These are phyloP conservation scores for Trimorus sp. DNA, from an alignment of 2,888 invertebrate species.

Conservation along the genomic window DNA sequence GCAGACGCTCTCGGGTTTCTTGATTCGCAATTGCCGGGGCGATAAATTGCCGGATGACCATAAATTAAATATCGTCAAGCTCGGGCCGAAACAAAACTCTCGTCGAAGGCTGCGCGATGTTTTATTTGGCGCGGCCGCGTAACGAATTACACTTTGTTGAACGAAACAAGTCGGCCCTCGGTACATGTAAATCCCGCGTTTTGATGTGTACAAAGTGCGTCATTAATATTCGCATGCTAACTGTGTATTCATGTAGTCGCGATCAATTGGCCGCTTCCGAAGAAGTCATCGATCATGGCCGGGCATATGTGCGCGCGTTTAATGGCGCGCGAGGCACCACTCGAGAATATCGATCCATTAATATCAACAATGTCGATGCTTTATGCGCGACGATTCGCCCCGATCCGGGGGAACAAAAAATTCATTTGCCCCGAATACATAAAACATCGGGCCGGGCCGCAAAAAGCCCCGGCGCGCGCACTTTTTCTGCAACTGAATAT, in stretches of 20 bases:
- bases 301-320: conserved; percentile 71
- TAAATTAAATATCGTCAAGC: conserved; percentile 62
- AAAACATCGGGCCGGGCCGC: conserved; percentile 38
- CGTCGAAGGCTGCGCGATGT: conserved; percentile 26
- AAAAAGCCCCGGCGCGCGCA: conserved; percentile 11
- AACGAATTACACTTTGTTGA: conserved; percentile 67
- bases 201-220: conserved; percentile 67
- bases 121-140: conserved; percentile 59
- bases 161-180: conserved; percentile 61
- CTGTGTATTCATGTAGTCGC: conserved; percentile 69
- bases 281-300: conserved; percentile 75
- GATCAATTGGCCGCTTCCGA: conserved; percentile 75
- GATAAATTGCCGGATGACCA: conserved; percentile 63
- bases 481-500: conserved; percentile 38
- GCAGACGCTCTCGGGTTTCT: too few relatives aligned
- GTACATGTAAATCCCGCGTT: conserved; percentile 63
- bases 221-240: conserved; percentile 67
- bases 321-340: conserved; percentile 71
- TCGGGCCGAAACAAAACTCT: conserved; percentile 44
- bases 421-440: conserved; percentile 59
- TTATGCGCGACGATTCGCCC: conserved; percentile 47
- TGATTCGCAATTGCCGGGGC: background rate
- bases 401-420: conserved; percentile 48
- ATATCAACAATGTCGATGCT: conserved; percentile 71
- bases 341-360: conserved; percentile 73